Evolutionary conservation across 2,888 invertebrate genomes (phyloP), one percentile per base, ranked within the genome.

Genomic region (Bembecia ichneumoniformis): DNA sequence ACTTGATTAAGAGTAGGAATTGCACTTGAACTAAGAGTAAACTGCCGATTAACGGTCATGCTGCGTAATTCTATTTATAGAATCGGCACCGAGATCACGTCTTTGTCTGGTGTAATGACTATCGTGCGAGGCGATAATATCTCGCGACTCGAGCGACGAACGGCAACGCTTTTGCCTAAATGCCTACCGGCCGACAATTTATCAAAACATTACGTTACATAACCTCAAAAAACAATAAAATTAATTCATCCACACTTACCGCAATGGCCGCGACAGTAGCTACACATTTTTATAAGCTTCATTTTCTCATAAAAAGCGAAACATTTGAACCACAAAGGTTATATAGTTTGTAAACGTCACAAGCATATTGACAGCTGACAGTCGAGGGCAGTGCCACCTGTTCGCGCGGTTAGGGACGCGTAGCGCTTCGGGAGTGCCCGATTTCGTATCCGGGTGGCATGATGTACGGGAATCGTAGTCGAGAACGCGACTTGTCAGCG

Each of bases 1-100:
- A 28, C 9, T 28, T 28, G 7, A 28, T 28, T 28, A 9, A 5
- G 3, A 44, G 15, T 10, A 44, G 11, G 3, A 49, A 52, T 46
- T 55, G 54, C 68, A 64, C 66, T 75, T 75, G 69, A 78, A 79
- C 73, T 72, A 63, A 74, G 64, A 74, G 73, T 79, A 78, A 80
- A 79, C 76, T 75, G 71, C 74, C 80, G 80, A 83, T 82, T 84
- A 87, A 78, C 75, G 73, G 72, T 77, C 80, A 80, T 81, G 77
- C 79, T 79, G 65, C 69, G 62, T 59, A 60, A 62, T 63, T 74
- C 79, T 87, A 87, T 87, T 82, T 82, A 68, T 86, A 87, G 86
- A 82, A 72, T 77, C 71, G 68, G 74, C 71, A 76, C 79, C 76
- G 74, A 84, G 84, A 87, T 82, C 86, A 81, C 77, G 77, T 77